Percentiles rank a stretch among this genome's conserved stretches.
Evolutionary conservation across 2,888 invertebrate genomes (phyloP).

Genomic region (Synergus laeviventris): DNA sequence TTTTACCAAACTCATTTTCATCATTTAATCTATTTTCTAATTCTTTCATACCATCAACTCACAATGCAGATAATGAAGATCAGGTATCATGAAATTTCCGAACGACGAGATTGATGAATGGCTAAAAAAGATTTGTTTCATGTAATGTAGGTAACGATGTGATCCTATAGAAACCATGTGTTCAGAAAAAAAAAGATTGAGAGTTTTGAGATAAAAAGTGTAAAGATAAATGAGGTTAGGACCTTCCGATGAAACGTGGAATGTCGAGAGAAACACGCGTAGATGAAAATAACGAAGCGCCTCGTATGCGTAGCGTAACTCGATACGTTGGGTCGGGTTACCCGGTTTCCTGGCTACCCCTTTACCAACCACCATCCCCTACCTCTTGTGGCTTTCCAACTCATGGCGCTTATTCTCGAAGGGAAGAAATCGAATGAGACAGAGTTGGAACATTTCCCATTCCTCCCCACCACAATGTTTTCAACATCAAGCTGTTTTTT

Average conservation of each 20-base stretch:
- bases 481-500: conserved; percentile 19
- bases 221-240: conserved; percentile 18
- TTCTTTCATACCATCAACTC: background rate
- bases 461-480: conserved; percentile 10
- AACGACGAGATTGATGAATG: background rate
- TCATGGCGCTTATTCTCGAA: background rate
- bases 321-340: conserved; percentile 20
- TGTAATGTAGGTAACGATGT: background rate
- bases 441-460: background rate
- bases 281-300: conserved; percentile 21
- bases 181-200: background rate
- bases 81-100: no score
- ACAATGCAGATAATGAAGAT: no score
- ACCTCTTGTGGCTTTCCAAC: conserved; percentile 6
- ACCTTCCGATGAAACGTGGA: conserved; percentile 6
- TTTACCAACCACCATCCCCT: background rate
- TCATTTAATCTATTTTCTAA: background rate
- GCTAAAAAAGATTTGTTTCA: background rate
- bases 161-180: background rate
- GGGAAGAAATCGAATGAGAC: conserved; percentile 3
- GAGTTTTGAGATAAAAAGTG: conserved; percentile 10
- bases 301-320: conserved; percentile 26
- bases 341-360: conserved; percentile 8
- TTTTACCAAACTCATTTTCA: background rate
- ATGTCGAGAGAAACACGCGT: conserved; percentile 2